A percentile compares a stretch with the other conserved stretches of the same genome.
Evolutionary conservation across 2,113 vertebrate species (phyloP).

Genomic region (Oxyura jamaicensis): DNA sequence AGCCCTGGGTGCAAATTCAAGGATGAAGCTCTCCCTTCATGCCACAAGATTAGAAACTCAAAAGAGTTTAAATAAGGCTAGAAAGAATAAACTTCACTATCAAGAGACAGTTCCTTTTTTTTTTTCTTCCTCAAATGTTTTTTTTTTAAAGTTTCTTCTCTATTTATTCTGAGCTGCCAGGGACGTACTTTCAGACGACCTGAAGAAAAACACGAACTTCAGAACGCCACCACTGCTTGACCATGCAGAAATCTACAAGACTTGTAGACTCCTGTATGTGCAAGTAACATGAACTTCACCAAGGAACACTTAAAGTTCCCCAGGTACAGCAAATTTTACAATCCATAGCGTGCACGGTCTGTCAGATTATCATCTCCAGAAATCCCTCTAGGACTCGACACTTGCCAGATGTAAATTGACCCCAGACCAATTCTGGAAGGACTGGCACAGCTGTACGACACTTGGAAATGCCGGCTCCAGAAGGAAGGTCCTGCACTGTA

Average conservation of each 20-base stretch:
- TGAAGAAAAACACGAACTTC: background rate
- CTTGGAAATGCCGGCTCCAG: background rate
- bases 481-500: background rate
- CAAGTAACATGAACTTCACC: background rate
- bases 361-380: background rate
- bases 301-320: background rate
- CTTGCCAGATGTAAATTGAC: background rate
- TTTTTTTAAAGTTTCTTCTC: background rate
- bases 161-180: background rate
- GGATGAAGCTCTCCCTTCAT: rapidly evolving
- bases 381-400: background rate
- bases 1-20: background rate
- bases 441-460: rapidly evolving
- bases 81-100: background rate
- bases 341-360: background rate
- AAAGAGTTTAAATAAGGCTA: background rate
- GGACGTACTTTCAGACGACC: background rate
- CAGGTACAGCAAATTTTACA: background rate
- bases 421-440: conserved; percentile 7
- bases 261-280: background rate
- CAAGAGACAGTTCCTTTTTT: background rate
- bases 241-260: background rate
- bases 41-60: background rate
- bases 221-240: background rate
- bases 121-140: background rate